Evolutionary conservation across 2,113 vertebrate genomes (phyloP), one percentile per base, ranked within the genome.

Genomic region (Corythornis cristatus): DNA sequence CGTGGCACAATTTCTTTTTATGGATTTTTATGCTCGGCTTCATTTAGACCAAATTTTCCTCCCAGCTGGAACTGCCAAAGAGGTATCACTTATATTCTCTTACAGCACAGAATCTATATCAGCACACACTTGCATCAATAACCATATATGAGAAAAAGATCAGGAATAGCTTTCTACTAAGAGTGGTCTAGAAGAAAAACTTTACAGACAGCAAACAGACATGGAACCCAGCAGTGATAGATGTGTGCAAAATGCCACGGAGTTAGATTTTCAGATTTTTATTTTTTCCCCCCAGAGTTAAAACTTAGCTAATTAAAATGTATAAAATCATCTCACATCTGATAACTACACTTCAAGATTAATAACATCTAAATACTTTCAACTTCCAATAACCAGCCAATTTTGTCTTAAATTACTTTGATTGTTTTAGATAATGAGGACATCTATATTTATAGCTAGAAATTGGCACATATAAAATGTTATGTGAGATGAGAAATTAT

Each of bases 381-480:
- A 92, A 78, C 50, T 89, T 90, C 50, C 57, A 95, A 33, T 54
- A 94, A 82, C 31, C 31, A 70, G 28, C 58, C 82, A 75, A 53
- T 77, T 85, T 86, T 66, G 45, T 65, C 62, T 81, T 90, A 62
- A 72, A 80, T 86, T 72, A 77, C 22, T 93, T 93, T 31, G 66
- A 88, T 65, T 88, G 61, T 74, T 72, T 86, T 71, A 60, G 75
- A 93, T 89, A 95, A 94, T 62, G 70, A 94, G 54, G 42, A 94
- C 77, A 31, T 88, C 90, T 65, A 28, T 78, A 90, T 93, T 93
- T 92, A 91, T 92, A 95, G 86, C 42, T 66, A 82, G 81, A 87
- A 93, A 93, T 20, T 93, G 86, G 86, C 84, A 94, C 84, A 90
- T 43, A 51, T 84, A 68, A 96, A 96, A 95, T 93, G 90, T 93